Base-by-base conservation (phyloP, 2,888 invertebrate species). In the Ypsolopha scabrella region DNA sequence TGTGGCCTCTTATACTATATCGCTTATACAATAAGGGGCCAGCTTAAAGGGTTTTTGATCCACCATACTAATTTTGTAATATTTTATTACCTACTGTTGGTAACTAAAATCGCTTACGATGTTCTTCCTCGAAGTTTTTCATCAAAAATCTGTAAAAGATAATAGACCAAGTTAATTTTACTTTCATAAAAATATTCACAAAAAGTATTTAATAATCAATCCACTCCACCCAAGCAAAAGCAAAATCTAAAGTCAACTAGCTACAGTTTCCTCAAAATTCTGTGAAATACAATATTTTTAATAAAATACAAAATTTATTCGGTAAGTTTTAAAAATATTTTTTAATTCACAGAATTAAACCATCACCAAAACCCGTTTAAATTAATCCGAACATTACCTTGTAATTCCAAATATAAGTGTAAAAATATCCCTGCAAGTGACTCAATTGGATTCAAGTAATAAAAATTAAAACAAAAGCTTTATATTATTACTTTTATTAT, bases 91-190 rank as follows among this genome's bases (percentile, higher is more conserved):
- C n/a, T n/a, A 59, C 55, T 58, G 57, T 65, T 71, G 75, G 73
- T 75, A 75, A 75, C 75, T 70, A 63, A 68, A 24, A 24, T 24
- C 24, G 55, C 56, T 60, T 59, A 60, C 59, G 58, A 57, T 58
- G 50, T 50, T 47, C 55, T 55, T 60, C 63, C 60, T 60, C 65
- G 61, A 58, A 45, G 56, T 59, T 54, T 65, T 62, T 72, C 66
- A 38, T 79, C 75, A 82, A 70, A 82, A 82, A 79, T 82, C 82
- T 82, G 82, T 48, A 80, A 82, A 67, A 61, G 59, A 66, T 59
- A 62, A 47, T 36, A 37, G 14, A 47, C 2, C 2, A 36, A 9
- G 6, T 37, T 37, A 47, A 7, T 46, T 13, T 13, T 14, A 41
- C 13, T 6, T 4, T 13, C 43, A 43, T 24, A 43, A 8, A 24